These are phyloP conservation scores for Drosophila trichaetosa DNA, from an alignment of 2,888 invertebrate genomes.

Conservation along the genomic window DNA sequence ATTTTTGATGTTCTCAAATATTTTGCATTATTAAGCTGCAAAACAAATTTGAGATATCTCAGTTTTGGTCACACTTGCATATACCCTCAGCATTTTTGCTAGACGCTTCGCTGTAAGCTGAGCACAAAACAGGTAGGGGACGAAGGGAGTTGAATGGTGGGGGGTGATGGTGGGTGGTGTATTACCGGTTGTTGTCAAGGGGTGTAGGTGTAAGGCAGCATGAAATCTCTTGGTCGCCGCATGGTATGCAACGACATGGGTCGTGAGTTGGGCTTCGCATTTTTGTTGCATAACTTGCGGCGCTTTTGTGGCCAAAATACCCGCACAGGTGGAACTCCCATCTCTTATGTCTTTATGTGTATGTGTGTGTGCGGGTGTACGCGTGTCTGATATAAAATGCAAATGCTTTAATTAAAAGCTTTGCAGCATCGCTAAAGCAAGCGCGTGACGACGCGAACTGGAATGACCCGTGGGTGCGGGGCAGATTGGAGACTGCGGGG, in stretches of 20 bases:
- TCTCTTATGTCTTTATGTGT: not conserved
- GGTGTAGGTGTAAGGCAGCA: conserved; percentile 9
- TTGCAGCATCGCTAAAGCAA: conserved; percentile 71
- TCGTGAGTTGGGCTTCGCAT: conserved; percentile 17
- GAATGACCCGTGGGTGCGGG: not conserved
- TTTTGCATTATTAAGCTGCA: not conserved
- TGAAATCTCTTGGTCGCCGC: conserved; percentile 48
- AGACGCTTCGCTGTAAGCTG: not conserved
- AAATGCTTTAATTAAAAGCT: conserved; percentile 81
- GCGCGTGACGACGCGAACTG: conserved; percentile 26
- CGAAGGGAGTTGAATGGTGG: not conserved
- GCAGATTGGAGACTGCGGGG: not conserved
- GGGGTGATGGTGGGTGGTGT: not conserved
- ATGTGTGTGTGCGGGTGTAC: conserved; percentile 13
- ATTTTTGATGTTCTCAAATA: not conserved
- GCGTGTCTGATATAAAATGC: conserved; percentile 73
- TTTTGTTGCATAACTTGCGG: conserved; percentile 79
- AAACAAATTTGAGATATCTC: not conserved
- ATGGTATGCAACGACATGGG: conserved; percentile 43
- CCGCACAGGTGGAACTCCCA: conserved; percentile 51
- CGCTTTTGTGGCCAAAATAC: conserved; percentile 66
- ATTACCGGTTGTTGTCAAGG: not conserved
- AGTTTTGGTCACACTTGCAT: not conserved
- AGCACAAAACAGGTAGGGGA: not conserved
- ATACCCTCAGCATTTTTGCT: not conserved